These are phyloP conservation scores for Dendrocincla tyrannina DNA, from an alignment of 2,797 vertebrate species.

Conservation along the genomic window DNA sequence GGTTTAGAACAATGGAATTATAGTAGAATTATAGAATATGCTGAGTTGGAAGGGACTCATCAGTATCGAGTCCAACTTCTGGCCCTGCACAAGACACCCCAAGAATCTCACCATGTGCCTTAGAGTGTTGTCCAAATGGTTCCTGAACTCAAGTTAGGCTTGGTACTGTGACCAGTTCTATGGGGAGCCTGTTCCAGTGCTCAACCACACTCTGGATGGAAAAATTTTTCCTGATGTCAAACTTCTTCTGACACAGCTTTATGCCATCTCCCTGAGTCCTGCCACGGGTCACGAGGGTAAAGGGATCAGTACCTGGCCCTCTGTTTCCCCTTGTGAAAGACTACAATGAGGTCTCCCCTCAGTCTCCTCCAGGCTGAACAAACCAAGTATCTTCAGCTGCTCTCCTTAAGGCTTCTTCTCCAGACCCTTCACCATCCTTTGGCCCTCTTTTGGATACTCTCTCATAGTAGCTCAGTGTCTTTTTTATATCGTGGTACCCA, in stretches of 20 bases:
- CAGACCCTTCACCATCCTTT: not conserved
- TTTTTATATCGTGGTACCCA: accelerated
- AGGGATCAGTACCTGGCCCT: not conserved
- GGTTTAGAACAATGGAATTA: not conserved
- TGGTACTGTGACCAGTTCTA: not conserved
- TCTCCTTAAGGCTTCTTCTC: not conserved
- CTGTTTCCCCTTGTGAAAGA: accelerated
- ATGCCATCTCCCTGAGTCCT: not conserved
- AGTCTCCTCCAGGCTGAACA: not conserved
- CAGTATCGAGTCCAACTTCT: not conserved
- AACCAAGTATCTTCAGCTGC: not conserved
- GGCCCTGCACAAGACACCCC: not conserved
- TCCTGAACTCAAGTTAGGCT: not conserved
- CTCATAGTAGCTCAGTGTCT: not conserved
- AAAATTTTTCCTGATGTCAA: not conserved
- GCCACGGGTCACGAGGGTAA: not conserved
- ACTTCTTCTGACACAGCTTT: not conserved
- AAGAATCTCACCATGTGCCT: accelerated
- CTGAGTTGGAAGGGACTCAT: not conserved
- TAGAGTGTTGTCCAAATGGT: not conserved
- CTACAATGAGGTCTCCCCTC: accelerated
- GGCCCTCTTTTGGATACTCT: not conserved
- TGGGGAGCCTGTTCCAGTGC: not conserved
- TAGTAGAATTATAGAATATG: not conserved
- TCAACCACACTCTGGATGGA: not conserved